phyloP scores from a whole-genome alignment of 1,140 invertebrate species.

The Pseudomyrmex flavicornis region DNA sequence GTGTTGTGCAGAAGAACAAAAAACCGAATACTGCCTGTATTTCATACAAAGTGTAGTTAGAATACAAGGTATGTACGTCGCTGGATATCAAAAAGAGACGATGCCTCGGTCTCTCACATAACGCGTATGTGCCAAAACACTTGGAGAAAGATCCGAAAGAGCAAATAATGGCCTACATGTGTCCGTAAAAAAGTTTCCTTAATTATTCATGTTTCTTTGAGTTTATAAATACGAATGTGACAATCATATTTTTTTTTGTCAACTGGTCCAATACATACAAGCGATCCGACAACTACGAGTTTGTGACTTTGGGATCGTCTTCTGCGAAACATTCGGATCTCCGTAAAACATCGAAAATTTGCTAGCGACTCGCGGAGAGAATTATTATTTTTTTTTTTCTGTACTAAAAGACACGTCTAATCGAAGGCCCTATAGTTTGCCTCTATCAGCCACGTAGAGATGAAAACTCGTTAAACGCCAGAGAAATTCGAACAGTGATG shows the following conservation, averaged over 20 bases:
- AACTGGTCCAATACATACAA: constrained; percentile 20
- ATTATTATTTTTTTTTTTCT: constrained; percentile 17
- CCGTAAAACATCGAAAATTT: constrained; percentile 58
- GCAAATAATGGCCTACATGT: neutral
- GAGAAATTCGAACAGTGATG: constrained; percentile 67
- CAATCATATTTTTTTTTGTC: neutral
- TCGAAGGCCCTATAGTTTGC: neutral
- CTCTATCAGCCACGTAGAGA: constrained; percentile 54
- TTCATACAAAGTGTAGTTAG: constrained; percentile 6
- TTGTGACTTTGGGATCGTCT: constrained; percentile 2
- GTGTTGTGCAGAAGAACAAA: constrained; percentile 25
- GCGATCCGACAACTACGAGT: constrained; percentile 10
- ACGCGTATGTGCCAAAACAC: constrained; percentile 5
- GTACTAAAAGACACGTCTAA: constrained; percentile 49
- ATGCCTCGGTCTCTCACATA: constrained; percentile 1
- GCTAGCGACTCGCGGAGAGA: constrained; percentile 27
- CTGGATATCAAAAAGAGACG: constrained; percentile 19
- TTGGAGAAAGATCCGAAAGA: constrained; percentile 22
- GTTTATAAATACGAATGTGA: constrained; percentile 47
- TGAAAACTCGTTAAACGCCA: constrained; percentile 60
- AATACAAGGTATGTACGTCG: constrained; percentile 35
- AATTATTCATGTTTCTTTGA: constrained; percentile 27
- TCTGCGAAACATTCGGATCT: constrained; percentile 28
- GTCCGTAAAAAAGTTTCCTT: constrained; percentile 36
- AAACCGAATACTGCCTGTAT: constrained; percentile 35